Percentiles rank a stretch among this genome's conserved stretches.
Conservation (phyloP, 1,140 invertebrate genomes). For the Drosophila lini region DNA sequence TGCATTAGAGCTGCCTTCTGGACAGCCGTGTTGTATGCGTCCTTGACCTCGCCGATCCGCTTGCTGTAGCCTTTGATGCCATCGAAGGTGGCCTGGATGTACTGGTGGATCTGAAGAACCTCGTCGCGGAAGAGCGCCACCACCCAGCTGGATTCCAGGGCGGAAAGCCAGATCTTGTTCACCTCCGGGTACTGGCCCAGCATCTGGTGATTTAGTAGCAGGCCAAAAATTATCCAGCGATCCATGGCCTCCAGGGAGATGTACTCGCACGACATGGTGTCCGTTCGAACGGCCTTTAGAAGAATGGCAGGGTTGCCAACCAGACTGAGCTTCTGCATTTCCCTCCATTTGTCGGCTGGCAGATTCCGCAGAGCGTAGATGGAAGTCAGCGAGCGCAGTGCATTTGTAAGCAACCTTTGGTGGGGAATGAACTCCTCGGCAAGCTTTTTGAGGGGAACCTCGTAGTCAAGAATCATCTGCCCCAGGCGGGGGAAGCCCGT, state of each 20-base stretch:
- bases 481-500: conserved; percentile 96
- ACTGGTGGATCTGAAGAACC: conserved; percentile 97
- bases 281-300: conserved; percentile 96
- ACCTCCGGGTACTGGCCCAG: conserved; percentile 90
- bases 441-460: conserved; percentile 97
- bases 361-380: conserved; percentile 96
- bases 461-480: conserved; percentile 99
- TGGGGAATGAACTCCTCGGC: conserved; percentile 99
- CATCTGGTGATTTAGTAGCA: conserved; percentile 94
- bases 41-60: conserved; percentile 96
- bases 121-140: conserved; percentile 98
- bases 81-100: conserved; percentile 97
- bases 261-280: conserved; percentile 98
- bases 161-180: conserved; percentile 95
- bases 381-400: conserved; percentile 93
- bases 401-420: conserved; percentile 93
- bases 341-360: conserved; percentile 96
- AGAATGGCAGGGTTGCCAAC: conserved; percentile 96
- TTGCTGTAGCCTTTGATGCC: conserved; percentile 97
- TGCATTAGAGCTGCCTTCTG: conserved; percentile 96
- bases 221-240: conserved; percentile 98
- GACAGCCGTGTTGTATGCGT: conserved; percentile 95
- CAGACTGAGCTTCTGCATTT: conserved; percentile 96
- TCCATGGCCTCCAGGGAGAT: conserved; percentile 97
- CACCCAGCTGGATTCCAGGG: conserved; percentile 97